phyloP scores from a whole-genome alignment of 2,888 invertebrate genomes.

The Drosophila lutescens region DNA sequence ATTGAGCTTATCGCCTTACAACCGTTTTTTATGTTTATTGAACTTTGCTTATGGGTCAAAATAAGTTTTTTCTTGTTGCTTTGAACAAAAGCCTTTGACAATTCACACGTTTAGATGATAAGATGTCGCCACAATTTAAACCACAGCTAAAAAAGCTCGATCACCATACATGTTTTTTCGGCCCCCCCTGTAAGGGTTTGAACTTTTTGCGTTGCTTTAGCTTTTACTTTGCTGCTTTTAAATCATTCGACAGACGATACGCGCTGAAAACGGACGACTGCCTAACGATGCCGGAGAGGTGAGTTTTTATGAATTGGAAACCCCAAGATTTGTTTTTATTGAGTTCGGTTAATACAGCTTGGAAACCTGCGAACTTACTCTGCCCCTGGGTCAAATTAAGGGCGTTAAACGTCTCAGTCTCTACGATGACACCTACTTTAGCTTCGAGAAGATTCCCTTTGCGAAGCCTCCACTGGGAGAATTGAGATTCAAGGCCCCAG shows the following conservation, averaged over 20 bases:
- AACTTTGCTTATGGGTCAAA: not conserved
- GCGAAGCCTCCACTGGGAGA: conserved; percentile 79
- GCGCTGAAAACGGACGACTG: conserved; percentile 13
- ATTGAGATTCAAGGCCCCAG: conserved; percentile 82
- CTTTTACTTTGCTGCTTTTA: not conserved
- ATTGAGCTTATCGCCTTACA: not conserved
- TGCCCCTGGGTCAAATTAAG: conserved; percentile 63
- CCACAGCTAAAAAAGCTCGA: conserved; percentile 22
- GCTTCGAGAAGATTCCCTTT: conserved; percentile 79
- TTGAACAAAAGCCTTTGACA: not conserved
- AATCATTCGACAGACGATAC: conserved; percentile 44
- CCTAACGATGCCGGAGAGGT: conserved; percentile 54
- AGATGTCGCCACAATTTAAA: not conserved
- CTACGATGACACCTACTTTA: conserved; percentile 69
- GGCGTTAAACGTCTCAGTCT: conserved; percentile 53
- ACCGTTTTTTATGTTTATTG: not conserved
- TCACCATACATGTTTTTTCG: conserved; percentile 22
- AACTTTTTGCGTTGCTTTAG: conserved; percentile 24
- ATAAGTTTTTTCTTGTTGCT: not conserved
- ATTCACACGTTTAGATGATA: conserved; percentile 1
- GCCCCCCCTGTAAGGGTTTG: conserved; percentile 26
- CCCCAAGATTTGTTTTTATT: not conserved
- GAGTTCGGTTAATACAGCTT: conserved; percentile 7
- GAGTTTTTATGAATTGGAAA: not conserved
- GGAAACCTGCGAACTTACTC: conserved; percentile 53